phyloP scores from a whole-genome alignment of 2,888 invertebrate genomes.

The Eupithecia tripunctaria region DNA sequence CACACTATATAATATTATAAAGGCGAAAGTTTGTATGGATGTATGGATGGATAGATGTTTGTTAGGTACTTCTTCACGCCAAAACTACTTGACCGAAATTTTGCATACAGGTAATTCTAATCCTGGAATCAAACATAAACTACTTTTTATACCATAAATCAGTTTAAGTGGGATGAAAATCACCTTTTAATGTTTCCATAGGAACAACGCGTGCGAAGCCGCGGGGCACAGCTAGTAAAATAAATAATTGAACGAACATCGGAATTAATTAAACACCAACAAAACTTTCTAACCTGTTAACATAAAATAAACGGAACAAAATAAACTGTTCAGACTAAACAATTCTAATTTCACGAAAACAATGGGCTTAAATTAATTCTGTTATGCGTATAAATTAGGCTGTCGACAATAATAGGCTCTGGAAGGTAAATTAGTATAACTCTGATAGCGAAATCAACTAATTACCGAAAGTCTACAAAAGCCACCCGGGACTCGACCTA shows the following conservation, averaged over 20 bases:
- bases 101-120: too few relatives aligned
- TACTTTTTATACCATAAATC: too few relatives aligned
- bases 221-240: too few relatives aligned
- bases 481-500: neutral
- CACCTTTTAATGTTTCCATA: too few relatives aligned
- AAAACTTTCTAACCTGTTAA: constrained; percentile 2
- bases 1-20: too few relatives aligned
- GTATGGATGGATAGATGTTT: too few relatives aligned
- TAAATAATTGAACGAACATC: neutral
- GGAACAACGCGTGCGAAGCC: too few relatives aligned
- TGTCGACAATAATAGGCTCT: constrained; percentile 23
- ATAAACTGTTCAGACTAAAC: constrained; percentile 28
- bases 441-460: constrained; percentile 11
- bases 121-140: too few relatives aligned
- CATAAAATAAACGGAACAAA: constrained; percentile 4
- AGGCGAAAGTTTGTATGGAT: too few relatives aligned
- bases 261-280: neutral
- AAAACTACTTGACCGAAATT: too few relatives aligned
- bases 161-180: too few relatives aligned
- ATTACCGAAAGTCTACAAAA: neutral
- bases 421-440: constrained; percentile 3
- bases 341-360: constrained; percentile 30
- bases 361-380: constrained; percentile 24
- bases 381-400: constrained; percentile 29
- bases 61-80: too few relatives aligned